Conservation (phyloP, 1,140 invertebrate species). For the Trigoniulus corallinus region DNA sequence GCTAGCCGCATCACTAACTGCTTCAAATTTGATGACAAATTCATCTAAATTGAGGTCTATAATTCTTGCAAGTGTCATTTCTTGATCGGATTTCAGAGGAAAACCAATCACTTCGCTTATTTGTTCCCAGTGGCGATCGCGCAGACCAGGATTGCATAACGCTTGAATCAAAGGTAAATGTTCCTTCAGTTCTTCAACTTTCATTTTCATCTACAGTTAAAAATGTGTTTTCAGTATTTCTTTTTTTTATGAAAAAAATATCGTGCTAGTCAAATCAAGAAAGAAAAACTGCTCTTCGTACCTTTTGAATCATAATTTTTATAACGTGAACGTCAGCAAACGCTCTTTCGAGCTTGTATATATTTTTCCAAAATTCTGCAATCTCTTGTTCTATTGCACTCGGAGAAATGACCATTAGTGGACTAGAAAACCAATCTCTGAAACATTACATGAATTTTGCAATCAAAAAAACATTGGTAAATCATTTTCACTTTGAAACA, state of each 20-base stretch:
- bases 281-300: slow-evolving; percentile 13
- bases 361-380: slow-evolving; percentile 53
- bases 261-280: background rate
- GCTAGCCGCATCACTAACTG: slow-evolving; percentile 82
- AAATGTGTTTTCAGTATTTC: background rate
- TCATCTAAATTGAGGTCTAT: slow-evolving; percentile 83
- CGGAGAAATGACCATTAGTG: slow-evolving; percentile 68
- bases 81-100: slow-evolving; percentile 68
- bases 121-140: slow-evolving; percentile 86
- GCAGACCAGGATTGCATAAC: slow-evolving; percentile 83
- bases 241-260: background rate
- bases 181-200: slow-evolving; percentile 77
- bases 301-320: slow-evolving; percentile 30
- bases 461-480: background rate
- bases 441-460: slow-evolving; percentile 1
- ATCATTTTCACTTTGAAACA: background rate
- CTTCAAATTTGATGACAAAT: slow-evolving; percentile 78
- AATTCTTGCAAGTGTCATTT: slow-evolving; percentile 70
- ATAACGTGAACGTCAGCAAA: slow-evolving; percentile 49
- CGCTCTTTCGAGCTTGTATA: slow-evolving; percentile 75
- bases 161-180: slow-evolving; percentile 81
- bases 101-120: slow-evolving; percentile 90
- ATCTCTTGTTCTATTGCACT: slow-evolving; percentile 75
- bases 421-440: slow-evolving; percentile 56
- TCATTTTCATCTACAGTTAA: slow-evolving; percentile 34